Evolutionary conservation across 2,113 vertebrate species (phyloP), one percentile per base, ranked within the genome.

Genomic region (Siphamia tubifer): DNA sequence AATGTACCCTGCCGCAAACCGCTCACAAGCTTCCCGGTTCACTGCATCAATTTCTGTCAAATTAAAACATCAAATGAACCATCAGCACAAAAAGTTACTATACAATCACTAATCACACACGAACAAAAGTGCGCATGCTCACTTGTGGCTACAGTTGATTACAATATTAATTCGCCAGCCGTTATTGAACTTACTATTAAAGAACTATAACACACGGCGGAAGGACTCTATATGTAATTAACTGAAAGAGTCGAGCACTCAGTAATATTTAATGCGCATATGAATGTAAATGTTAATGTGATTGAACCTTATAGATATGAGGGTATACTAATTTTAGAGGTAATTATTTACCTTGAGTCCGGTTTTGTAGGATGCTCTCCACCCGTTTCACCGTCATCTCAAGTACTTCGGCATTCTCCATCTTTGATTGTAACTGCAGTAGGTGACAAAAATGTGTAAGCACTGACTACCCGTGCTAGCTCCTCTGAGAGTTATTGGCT

Each of bases 1-100:
- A 83, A 99, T 97, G 92, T 99, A 98, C 1, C 96, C 97, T 1
- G 97, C 96, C 0, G 96, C 93, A 32, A 98, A 98, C 8, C 96
- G 94, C 86, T 99, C 96, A 35, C 94, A 94, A 0, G 95, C 95
- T 48, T 96, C 96, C 0, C 90, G 92, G 51, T 91, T 94, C 74
- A 94, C 89, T 25, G 91, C 90, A 47, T 94, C 94, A 10, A 81
- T 85, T 27, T 95, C 95, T 96, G 77, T 5, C 10, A 56, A 48
- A n/a, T n/a, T n/a, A n/a, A 1, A 63, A 45, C 69, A 0, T 2
- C 20, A 62, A 52, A 1, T 8, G 3, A 48, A 27, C 15, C 35
- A 13, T 9, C n/a, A 19, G 28, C 10, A 7, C 10, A 30, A 30
- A 30, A 7, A 30, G 28, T 30, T 30, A 6, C 28, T 30, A 30